These are phyloP conservation scores for Flexamia atlantica DNA, from an alignment of 2,888 invertebrate species.

Conservation along the genomic window DNA sequence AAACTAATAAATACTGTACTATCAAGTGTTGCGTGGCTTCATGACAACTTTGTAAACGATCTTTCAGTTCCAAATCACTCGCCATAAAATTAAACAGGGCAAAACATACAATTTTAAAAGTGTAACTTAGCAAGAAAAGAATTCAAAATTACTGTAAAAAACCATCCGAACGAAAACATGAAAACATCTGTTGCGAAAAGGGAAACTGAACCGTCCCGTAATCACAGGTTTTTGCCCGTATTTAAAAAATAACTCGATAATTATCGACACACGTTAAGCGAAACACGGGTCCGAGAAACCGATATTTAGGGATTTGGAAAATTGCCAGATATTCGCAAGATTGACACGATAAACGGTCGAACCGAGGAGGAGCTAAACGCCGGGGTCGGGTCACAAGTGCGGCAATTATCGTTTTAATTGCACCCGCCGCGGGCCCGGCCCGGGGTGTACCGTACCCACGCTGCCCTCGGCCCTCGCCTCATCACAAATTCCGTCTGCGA, in stretches of 20 bases:
- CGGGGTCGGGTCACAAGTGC: constrained; percentile 46
- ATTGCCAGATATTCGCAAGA: constrained; percentile 35
- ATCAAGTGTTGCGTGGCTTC: too few species aligned
- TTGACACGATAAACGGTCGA: constrained; percentile 33
- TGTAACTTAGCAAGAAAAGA: not conserved
- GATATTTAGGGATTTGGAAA: constrained; percentile 46
- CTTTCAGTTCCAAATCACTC: too few species aligned
- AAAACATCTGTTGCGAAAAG: constrained; percentile 5
- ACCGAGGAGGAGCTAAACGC: not conserved
- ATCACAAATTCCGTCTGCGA: constrained; percentile 61
- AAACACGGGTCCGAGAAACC: constrained; percentile 48
- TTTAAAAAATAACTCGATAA: constrained; percentile 54
- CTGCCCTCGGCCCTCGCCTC: constrained; percentile 26
- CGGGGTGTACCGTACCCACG: not conserved
- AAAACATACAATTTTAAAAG: not conserved
- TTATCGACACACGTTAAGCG: constrained; percentile 46
- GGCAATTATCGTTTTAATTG: constrained; percentile 58
- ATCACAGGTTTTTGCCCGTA: constrained; percentile 11
- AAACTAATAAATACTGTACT: too few species aligned
- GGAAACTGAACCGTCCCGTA: constrained; percentile 2
- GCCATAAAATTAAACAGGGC: too few species aligned
- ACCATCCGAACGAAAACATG: not conserved
- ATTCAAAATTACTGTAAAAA: constrained; percentile 10
- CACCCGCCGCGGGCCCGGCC: not conserved
- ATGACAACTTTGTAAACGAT: too few species aligned